These are phyloP conservation scores for Alviniconcha marisindica DNA, from an alignment of 1,140 invertebrate genomes.

Conservation along the genomic window DNA sequence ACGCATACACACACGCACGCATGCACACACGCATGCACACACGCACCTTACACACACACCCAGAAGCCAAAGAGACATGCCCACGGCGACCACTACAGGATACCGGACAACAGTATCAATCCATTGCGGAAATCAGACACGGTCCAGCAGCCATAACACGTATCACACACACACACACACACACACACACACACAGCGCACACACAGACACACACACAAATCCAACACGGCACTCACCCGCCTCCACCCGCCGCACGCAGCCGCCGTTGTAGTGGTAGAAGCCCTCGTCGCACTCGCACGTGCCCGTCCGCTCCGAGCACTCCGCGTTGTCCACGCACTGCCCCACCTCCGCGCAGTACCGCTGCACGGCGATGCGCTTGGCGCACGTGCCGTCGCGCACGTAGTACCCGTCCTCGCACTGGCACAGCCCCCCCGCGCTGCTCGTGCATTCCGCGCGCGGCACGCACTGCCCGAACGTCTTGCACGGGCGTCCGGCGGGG, in stretches of 20 bases:
- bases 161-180: not conserved
- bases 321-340: conserved; percentile 33
- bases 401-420: conserved; percentile 39
- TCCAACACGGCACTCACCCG: conserved; percentile 3
- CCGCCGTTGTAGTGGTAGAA: conserved; percentile 36
- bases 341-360: conserved; percentile 27
- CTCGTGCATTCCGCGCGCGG: conserved; percentile 41
- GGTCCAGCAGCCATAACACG: no score
- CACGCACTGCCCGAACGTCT: conserved; percentile 32
- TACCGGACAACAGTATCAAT: no score
- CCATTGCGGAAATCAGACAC: no score
- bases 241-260: conserved; percentile 21
- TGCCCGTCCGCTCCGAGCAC: conserved; percentile 26
- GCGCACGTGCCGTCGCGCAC: conserved; percentile 34
- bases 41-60: no score
- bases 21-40: no score
- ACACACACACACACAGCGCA: not conserved
- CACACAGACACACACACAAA: not conserved
- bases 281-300: conserved; percentile 25
- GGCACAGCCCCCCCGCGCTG: conserved; percentile 31
- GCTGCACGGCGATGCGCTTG: conserved; percentile 27
- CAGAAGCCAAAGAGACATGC: no score
- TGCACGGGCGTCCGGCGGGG: conserved; percentile 28
- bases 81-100: no score
- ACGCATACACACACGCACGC: no score